Evolutionary conservation across 2,888 invertebrate genomes (phyloP).

Genomic region (Sepiola atlantica): DNA sequence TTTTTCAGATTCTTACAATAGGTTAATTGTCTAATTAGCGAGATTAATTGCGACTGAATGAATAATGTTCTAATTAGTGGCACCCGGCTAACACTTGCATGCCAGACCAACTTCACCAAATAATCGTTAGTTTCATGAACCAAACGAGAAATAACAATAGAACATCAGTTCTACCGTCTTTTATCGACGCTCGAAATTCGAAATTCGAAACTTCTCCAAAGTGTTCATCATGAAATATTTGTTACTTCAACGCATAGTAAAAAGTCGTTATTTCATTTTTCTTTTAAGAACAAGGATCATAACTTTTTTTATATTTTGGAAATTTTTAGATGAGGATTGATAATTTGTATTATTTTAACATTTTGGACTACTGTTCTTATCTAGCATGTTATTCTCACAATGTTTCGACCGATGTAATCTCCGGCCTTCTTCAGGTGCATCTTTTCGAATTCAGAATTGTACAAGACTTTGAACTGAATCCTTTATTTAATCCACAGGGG

Average conservation of each 20-base stretch:
- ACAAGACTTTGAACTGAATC: too few relatives aligned
- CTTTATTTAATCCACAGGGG: too few relatives aligned
- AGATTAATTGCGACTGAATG: background rate
- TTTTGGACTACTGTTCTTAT: too few relatives aligned
- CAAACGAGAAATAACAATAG: background rate
- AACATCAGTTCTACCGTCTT: background rate
- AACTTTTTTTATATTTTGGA: too few relatives aligned
- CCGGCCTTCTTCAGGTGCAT: too few relatives aligned
- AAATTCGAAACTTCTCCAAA: background rate
- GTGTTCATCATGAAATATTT: background rate
- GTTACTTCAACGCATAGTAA: background rate
- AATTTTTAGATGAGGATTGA: too few relatives aligned
- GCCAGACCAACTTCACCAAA: background rate
- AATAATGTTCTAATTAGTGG: slow-evolving; percentile 1
- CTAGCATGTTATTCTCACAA: too few relatives aligned
- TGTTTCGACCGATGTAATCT: too few relatives aligned
- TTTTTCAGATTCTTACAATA: background rate
- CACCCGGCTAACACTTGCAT: background rate
- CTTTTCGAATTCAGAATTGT: too few relatives aligned
- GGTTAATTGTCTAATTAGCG: slow-evolving; percentile 32
- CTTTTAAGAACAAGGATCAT: too few relatives aligned
- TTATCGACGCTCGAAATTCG: background rate
- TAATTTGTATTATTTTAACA: too few relatives aligned
- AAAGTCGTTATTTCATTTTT: background rate
- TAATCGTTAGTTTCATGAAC: background rate